Evolutionary conservation across 2,797 vertebrate genomes (phyloP), one percentile per base, ranked within the genome.

Genomic region (Bradypus variegatus): DNA sequence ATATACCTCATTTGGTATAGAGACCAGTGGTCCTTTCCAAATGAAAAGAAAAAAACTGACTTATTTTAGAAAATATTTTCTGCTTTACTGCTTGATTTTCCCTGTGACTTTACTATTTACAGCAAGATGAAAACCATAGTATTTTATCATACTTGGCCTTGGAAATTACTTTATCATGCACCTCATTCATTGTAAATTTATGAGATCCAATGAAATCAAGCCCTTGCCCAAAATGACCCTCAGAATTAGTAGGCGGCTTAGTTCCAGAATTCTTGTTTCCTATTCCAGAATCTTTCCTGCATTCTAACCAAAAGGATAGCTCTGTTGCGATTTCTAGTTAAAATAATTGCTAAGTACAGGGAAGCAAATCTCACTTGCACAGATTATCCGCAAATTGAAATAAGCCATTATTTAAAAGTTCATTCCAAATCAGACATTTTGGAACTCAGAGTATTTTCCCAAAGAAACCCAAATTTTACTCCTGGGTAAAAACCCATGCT

Each of bases 321-420:
- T 89, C 83, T 87, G 73, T 92, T 92, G 93, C 41, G 36, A 84
- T 80, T 41, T 90, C 76, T 87, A 82, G 82, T 64, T 86, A 76
- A 92, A 90, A 73, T 53, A 79, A 76, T 92, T 72, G 84, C 48
- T 69, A 90, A 94, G 79, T 76, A 73, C 33, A 67, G 82, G 45
- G n/a, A 92, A 90, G 81, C 64, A 91, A 83, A 91, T 91, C 53
- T 91, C 53, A 86, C 31, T 80, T 55, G 91, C 60, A 88, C 53
- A 94, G 82, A 18, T 31, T 31, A 25, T 77, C 65, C 77, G 70
- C 83, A 88, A 48, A 89, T 93, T 89, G 89, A 95, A 94, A 84
- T 53, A 76, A 86, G 67, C 53, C 75, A 91, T 93, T 89, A 86
- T 88, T 93, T 80, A 83, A 93, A 89, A 88, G 18, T 62, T 88